Evolutionary conservation across 2,888 invertebrate species (phyloP).

Genomic region (Agrilus cyanescens): DNA sequence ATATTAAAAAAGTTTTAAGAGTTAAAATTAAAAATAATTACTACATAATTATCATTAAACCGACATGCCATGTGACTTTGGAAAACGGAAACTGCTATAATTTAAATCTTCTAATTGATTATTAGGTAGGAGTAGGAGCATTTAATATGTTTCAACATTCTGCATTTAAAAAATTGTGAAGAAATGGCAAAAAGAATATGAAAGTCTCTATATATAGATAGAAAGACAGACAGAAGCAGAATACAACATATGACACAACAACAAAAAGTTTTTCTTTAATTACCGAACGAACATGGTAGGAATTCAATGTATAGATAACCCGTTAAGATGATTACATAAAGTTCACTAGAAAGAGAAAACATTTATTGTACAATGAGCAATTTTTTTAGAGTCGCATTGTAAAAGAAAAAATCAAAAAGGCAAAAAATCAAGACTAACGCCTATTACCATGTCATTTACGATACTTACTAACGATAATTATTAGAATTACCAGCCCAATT

Average conservation of each 20-base stretch:
- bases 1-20: no score
- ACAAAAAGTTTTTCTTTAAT: constrained; percentile 24
- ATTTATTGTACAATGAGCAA: constrained; percentile 4
- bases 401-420: no score
- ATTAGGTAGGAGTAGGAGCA: no score
- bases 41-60: no score
- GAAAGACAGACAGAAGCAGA: constrained; percentile 34
- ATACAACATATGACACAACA: constrained; percentile 29
- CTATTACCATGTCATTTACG: not conserved
- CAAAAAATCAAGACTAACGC: no score
- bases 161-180: no score
- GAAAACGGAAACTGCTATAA: no score
- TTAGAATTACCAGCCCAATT: constrained; percentile 68
- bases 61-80: no score
- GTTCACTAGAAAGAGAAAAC: constrained; percentile 33
- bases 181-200: constrained; percentile 7
- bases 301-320: constrained; percentile 12
- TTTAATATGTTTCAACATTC: no score
- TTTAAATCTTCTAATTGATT: no score
- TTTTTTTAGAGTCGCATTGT: no score
- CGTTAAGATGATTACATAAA: constrained; percentile 31
- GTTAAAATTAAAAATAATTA: no score
- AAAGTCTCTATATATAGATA: constrained; percentile 21
- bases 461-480: constrained; percentile 70
- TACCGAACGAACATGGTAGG: constrained; percentile 29